Conservation (phyloP, 2,888 invertebrate species). For the Lasioglossum calceatum region DNA sequence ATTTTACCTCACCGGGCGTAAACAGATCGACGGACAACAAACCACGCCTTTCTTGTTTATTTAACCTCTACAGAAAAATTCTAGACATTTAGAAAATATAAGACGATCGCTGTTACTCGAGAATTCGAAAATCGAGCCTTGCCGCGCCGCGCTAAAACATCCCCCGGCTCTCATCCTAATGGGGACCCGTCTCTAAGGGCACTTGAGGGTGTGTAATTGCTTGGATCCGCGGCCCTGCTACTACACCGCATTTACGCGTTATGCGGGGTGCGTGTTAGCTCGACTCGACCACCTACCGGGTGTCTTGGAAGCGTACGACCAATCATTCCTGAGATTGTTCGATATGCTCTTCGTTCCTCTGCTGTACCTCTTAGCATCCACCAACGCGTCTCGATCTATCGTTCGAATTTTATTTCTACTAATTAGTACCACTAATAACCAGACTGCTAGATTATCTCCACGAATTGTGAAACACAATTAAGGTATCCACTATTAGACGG, state of each 20-base stretch:
- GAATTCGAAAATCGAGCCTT: conserved; percentile 77
- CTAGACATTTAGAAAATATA: not conserved
- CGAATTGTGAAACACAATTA: too few species aligned
- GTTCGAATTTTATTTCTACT: not conserved
- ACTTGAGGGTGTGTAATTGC: conserved; percentile 84
- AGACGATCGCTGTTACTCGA: conserved; percentile 53
- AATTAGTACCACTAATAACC: not conserved
- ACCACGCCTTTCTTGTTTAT: too few species aligned
- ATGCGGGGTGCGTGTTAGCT: conserved; percentile 75
- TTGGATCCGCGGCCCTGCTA: conserved; percentile 83
- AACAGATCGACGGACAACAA: not conserved
- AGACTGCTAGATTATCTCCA: too few species aligned
- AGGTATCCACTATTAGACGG: not conserved
- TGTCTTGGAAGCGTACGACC: conserved; percentile 64
- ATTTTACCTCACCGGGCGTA: too few species aligned
- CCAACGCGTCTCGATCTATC: not conserved
- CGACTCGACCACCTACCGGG: conserved; percentile 76
- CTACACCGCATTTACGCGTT: conserved; percentile 81
- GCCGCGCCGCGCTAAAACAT: conserved; percentile 76
- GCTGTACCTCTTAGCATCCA: not conserved
- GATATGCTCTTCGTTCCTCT: not conserved
- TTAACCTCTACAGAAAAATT: not conserved
- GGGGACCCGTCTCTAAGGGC: conserved; percentile 82
- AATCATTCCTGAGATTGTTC: not conserved
- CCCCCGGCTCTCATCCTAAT: conserved; percentile 82